These are phyloP conservation scores for Bombus balteatus DNA, from an alignment of 1,140 invertebrate genomes.

Conservation along the genomic window DNA sequence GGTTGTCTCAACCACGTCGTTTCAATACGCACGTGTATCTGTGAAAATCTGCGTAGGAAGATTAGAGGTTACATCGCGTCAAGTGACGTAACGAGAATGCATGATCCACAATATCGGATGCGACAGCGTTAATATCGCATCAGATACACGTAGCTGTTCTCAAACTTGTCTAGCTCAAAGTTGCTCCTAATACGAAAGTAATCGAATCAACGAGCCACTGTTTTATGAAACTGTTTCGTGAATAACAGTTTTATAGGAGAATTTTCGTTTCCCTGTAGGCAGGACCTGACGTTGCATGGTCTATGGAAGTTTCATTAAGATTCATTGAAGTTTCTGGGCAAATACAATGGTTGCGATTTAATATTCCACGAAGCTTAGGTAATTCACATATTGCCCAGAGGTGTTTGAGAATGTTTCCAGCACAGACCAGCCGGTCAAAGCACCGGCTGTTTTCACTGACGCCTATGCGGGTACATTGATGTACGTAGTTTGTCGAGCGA, in stretches of 20 bases:
- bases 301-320: neutral
- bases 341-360: neutral
- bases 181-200: neutral
- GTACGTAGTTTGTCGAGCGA: neutral
- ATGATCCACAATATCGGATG: neutral
- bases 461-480: neutral
- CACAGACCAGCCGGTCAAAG: neutral
- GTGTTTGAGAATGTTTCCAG: slow-evolving; percentile 9
- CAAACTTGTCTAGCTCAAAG: neutral
- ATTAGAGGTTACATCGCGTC: slow-evolving; percentile 26
- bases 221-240: neutral
- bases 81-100: slow-evolving; percentile 21
- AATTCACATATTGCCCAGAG: neutral
- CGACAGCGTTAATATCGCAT: slow-evolving; percentile 31
- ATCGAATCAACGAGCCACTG: neutral
- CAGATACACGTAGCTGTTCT: neutral
- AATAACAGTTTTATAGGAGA: neutral
- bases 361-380: neutral
- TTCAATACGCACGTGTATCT: neutral
- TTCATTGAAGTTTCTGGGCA: neutral
- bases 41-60: slow-evolving; percentile 30
- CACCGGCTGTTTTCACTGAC: neutral
- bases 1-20: neutral
- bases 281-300: neutral
- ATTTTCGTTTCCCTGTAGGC: neutral